Evolutionary conservation across 2,113 vertebrate genomes (phyloP).

Genomic region (Turnix velox): DNA sequence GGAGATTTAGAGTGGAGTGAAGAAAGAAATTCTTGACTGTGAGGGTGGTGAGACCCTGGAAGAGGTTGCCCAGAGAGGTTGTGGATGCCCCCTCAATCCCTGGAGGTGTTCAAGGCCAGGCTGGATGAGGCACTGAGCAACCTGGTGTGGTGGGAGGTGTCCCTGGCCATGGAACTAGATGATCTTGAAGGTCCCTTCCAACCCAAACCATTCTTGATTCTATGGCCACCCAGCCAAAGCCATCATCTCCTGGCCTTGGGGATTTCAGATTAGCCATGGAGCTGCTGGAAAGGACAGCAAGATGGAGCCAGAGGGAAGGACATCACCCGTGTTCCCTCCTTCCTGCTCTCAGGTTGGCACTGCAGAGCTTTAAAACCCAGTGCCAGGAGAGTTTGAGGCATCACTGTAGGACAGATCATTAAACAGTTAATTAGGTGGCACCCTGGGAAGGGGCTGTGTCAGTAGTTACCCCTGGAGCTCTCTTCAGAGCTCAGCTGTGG

Average conservation of each 20-base stretch:
- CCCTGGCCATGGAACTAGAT: no score
- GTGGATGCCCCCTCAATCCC: no score
- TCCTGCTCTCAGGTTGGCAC: not conserved
- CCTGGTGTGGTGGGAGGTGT: no score
- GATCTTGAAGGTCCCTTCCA: no score
- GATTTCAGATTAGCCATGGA: accelerated
- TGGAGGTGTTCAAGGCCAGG: no score
- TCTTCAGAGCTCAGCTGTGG: accelerated
- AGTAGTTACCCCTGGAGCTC: accelerated
- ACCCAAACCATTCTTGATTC: no score
- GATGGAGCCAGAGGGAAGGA: not conserved
- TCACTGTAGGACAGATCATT: not conserved
- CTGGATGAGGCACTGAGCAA: no score
- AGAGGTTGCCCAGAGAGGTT: no score
- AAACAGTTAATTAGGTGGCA: not conserved
- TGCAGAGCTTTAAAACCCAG: not conserved
- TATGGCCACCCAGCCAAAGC: not conserved
- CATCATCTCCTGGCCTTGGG: accelerated
- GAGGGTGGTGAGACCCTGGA: no score
- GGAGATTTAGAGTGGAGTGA: no score
- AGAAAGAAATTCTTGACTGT: no score
- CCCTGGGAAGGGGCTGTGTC: accelerated
- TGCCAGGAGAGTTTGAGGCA: not conserved
- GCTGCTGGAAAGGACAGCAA: not conserved
- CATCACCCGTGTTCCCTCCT: accelerated